Percentiles rank a stretch among this genome's conserved stretches.
Evolutionary conservation across 2,113 vertebrate species (phyloP).

Genomic region (Setophaga coronata): DNA sequence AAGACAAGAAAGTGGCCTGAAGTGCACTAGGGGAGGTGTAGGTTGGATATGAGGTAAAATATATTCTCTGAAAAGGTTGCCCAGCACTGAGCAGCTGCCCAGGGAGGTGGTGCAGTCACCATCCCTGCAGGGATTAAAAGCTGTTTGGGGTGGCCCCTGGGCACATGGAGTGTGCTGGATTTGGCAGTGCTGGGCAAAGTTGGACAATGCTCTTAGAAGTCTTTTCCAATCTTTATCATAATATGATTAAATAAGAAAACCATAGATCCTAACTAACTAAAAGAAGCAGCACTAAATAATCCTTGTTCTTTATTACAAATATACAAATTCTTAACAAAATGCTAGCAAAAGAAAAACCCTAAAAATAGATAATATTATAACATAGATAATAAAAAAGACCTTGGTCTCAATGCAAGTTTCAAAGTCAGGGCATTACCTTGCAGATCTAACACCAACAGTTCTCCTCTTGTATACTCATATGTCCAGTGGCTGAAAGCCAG

Average conservation of each 20-base stretch:
- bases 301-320: background rate
- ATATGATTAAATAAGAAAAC: background rate
- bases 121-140: background rate
- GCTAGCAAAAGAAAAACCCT: background rate
- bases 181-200: background rate
- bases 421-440: conserved; percentile 81
- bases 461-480: conserved; percentile 94
- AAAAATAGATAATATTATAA: too few relatives aligned
- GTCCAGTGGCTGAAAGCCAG: conserved; percentile 98
- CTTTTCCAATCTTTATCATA: background rate
- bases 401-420: background rate
- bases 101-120: background rate
- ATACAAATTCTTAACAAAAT: background rate
- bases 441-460: conserved; percentile 92
- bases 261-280: background rate
- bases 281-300: background rate
- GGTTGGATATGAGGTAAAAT: background rate
- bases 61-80: background rate
- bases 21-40: background rate
- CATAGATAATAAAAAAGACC: too few relatives aligned
- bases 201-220: fast-evolving
- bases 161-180: background rate
- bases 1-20: background rate
- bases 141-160: too few relatives aligned
- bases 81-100: background rate